These are phyloP conservation scores for Pseudopodoces humilis DNA, from an alignment of 2,113 vertebrate species.

Conservation along the genomic window DNA sequence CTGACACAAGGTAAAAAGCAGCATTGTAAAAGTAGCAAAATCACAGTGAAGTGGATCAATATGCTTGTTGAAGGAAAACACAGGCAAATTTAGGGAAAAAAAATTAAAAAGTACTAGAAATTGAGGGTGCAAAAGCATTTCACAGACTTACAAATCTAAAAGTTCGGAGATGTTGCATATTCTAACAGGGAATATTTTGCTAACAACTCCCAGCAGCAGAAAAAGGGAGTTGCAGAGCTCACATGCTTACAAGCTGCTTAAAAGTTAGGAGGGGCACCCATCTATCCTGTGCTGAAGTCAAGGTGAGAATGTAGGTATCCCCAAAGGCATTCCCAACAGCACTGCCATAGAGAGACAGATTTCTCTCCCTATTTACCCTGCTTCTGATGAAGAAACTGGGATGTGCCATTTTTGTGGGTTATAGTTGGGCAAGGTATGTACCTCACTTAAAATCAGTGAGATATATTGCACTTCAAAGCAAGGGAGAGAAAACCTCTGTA, in stretches of 20 bases:
- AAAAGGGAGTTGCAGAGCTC: background rate
- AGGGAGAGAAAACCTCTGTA: background rate
- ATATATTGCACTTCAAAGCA: background rate
- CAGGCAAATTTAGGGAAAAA: background rate
- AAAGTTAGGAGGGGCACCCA: background rate
- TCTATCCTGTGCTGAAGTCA: background rate
- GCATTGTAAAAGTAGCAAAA: background rate
- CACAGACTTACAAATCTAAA: background rate
- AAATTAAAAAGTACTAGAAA: background rate
- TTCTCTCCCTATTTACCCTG: background rate
- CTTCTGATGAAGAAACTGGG: background rate
- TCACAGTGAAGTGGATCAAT: background rate
- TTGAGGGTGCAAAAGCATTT: background rate
- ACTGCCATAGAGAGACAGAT: background rate
- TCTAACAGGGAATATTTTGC: background rate
- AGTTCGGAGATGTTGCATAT: fast-evolving
- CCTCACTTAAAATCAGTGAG: background rate
- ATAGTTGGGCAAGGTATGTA: background rate
- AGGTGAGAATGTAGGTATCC: background rate
- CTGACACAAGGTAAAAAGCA: background rate
- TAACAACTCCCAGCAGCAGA: background rate
- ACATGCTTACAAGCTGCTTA: background rate
- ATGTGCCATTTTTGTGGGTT: background rate
- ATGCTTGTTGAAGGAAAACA: background rate
- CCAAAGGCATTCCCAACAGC: background rate